Percentiles rank a stretch among this genome's conserved stretches.
These are phyloP conservation scores for Isaurus tuberculatus DNA, from an alignment of 92 coral and sea anemone genomes.

Conservation along the genomic window DNA sequence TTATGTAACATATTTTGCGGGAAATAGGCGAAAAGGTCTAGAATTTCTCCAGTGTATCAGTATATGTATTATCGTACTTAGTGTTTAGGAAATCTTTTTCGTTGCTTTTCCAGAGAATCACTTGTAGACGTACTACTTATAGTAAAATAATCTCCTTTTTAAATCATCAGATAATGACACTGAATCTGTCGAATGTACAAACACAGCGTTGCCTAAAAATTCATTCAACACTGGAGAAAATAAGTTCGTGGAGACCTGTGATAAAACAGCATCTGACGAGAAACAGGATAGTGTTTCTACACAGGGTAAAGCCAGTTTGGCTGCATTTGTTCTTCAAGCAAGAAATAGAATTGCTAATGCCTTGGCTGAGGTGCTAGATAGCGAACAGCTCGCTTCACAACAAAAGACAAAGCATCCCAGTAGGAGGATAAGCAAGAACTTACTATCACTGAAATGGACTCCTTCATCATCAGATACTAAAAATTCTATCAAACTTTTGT, in stretches of 20 bases:
- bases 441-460: slow-evolving; percentile 9
- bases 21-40: too few species aligned
- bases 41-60: too few species aligned
- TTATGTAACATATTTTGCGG: too few species aligned
- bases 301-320: background rate
- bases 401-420: background rate
- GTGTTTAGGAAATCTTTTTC: too few species aligned
- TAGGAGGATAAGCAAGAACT: background rate
- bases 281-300: background rate
- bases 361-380: background rate
- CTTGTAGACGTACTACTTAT: too few species aligned
- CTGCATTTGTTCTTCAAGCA: slow-evolving; percentile 25
- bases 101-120: too few species aligned
- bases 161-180: background rate
- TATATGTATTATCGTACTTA: too few species aligned
- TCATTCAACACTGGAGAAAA: background rate
- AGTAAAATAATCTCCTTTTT: background rate
- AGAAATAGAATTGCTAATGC: slow-evolving; percentile 32
- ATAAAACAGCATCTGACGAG: background rate
- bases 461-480: slow-evolving; percentile 2
- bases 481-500: slow-evolving; percentile 18
- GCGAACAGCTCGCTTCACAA: background rate
- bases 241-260: too few species aligned
- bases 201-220: background rate
- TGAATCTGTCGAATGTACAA: background rate